Evolutionary conservation across 2,113 vertebrate genomes (phyloP).

Genomic region (Marmota flaviventris): DNA sequence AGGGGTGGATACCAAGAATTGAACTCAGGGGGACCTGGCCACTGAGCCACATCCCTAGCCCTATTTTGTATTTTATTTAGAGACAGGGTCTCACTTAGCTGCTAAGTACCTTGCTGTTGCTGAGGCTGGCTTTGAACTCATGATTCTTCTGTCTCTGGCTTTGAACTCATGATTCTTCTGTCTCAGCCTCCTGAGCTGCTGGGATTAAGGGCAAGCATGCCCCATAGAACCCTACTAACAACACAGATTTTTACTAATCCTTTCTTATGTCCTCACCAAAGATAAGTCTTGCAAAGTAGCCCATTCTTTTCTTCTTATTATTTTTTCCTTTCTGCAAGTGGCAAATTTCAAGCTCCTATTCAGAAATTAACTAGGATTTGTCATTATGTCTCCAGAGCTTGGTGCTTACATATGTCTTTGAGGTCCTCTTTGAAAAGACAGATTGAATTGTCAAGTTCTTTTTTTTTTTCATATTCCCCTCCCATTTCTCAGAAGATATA

Average conservation of each 20-base stretch:
- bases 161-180: too few species aligned
- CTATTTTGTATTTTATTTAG: too few species aligned
- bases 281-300: background rate
- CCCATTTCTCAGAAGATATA: background rate
- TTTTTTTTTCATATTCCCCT: background rate
- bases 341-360: background rate
- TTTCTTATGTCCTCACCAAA: conserved; percentile 25
- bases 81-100: too few species aligned
- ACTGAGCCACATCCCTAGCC: too few species aligned
- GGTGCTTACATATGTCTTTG: background rate
- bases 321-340: background rate
- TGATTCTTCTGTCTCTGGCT: too few species aligned
- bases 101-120: too few species aligned
- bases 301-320: background rate
- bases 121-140: too few species aligned
- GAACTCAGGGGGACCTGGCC: too few species aligned
- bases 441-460: background rate
- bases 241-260: background rate
- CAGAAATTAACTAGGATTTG: background rate
- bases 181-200: too few species aligned
- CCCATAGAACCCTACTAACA: too few species aligned
- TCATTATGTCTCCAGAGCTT: background rate
- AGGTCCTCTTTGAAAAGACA: background rate
- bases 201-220: too few species aligned
- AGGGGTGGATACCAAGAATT: too few species aligned